Evolutionary conservation across 2,888 invertebrate species (phyloP).

Genomic region (Andrena dorsata): DNA sequence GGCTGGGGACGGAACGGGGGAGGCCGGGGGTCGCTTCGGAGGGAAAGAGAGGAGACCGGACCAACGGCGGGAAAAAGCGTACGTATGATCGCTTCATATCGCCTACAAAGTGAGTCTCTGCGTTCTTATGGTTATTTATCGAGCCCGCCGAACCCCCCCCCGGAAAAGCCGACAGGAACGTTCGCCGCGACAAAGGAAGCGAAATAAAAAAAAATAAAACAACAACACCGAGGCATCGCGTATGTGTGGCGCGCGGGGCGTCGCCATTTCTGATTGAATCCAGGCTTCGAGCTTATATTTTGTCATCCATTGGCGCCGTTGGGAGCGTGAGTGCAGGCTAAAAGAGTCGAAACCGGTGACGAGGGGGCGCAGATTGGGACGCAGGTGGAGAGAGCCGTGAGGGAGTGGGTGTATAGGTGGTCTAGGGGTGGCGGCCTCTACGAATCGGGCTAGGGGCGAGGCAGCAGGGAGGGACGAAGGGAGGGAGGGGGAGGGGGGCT

Average conservation of each 20-base stretch:
- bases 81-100: constrained; percentile 75
- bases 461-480: background rate
- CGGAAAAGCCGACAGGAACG: constrained; percentile 67
- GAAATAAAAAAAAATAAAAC: constrained; percentile 42
- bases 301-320: constrained; percentile 83
- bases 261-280: constrained; percentile 84
- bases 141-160: constrained; percentile 73
- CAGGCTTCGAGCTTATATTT: constrained; percentile 83
- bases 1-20: constrained; percentile 17
- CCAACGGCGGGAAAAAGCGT: constrained; percentile 63
- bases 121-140: constrained; percentile 83
- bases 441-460: constrained; percentile 61
- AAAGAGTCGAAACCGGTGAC: constrained; percentile 75
- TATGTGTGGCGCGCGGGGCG: constrained; percentile 76
- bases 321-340: constrained; percentile 77
- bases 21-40: background rate
- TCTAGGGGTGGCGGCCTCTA: constrained; percentile 62
- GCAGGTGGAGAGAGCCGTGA: constrained; percentile 55
- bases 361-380: constrained; percentile 66
- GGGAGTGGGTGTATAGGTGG: constrained; percentile 45
- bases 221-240: constrained; percentile 66
- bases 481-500: constrained; percentile 65
- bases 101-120: constrained; percentile 74
- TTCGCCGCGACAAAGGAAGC: constrained; percentile 68
- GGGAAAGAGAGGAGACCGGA: background rate